phyloP scores from a whole-genome alignment of 2,888 invertebrate species.

The Sarcophaga caerulescens region DNA sequence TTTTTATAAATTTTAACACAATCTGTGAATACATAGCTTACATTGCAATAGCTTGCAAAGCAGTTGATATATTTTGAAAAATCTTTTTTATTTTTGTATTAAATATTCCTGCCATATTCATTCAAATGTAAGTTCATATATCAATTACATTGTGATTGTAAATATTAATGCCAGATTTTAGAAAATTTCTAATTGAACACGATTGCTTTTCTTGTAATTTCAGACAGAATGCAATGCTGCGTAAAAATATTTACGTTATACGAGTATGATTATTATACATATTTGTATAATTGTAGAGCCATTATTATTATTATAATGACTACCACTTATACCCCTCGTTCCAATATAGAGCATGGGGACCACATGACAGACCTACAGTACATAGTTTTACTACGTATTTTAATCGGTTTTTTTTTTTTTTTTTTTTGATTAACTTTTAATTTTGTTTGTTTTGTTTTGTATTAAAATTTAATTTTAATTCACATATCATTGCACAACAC shows the following conservation, averaged over 20 bases:
- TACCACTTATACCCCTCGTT: too few species aligned
- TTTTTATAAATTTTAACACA: too few species aligned
- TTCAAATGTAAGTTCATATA: not conserved
- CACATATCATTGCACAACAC: constrained; percentile 62
- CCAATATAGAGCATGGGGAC: too few species aligned
- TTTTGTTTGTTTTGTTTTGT: not conserved
- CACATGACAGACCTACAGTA: too few species aligned
- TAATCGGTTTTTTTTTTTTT: not conserved
- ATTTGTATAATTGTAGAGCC: too few species aligned
- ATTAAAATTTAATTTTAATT: constrained; percentile 42
- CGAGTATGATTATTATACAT: too few species aligned
- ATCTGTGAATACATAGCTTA: too few species aligned
- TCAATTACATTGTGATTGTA: constrained; percentile 3
- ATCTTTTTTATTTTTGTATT: not conserved
- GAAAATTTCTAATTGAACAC: constrained; percentile 5
- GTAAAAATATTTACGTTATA: constrained; percentile 8
- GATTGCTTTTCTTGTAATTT: constrained; percentile 4
- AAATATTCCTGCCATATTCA: not conserved
- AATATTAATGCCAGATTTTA: not conserved
- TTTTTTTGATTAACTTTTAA: not conserved
- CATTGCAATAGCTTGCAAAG: not conserved
- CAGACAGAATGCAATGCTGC: constrained; percentile 29
- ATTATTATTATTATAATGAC: too few species aligned
- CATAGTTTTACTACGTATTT: too few species aligned
- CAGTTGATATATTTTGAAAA: not conserved